These are phyloP conservation scores for Pantherophis vulpinus DNA, from an alignment of 2,797 vertebrate genomes.

Conservation along the genomic window DNA sequence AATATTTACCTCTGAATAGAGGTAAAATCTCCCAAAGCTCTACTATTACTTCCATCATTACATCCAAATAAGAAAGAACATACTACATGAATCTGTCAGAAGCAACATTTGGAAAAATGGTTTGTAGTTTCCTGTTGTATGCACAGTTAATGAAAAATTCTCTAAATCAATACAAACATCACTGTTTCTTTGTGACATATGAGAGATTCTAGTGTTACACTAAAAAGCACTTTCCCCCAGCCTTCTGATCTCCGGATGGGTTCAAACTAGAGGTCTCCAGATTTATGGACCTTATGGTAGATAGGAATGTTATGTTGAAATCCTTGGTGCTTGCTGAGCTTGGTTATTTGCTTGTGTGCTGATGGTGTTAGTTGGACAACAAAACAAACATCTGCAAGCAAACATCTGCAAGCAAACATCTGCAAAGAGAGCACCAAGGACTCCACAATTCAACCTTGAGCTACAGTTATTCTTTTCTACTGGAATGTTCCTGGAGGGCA, in stretches of 20 bases:
- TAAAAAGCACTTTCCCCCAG: not conserved
- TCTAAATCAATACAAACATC: not conserved
- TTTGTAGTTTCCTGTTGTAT: not conserved
- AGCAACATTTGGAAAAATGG: not conserved
- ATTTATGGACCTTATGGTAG: not conserved
- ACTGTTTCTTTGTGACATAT: not conserved
- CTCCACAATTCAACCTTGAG: no score
- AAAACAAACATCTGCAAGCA: not conserved
- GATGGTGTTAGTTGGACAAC: not conserved
- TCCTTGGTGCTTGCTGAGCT: not conserved
- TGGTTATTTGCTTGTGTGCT: not conserved
- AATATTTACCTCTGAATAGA: not conserved
- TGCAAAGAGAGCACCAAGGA: not conserved
- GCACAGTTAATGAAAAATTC: not conserved
- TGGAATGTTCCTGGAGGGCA: not conserved
- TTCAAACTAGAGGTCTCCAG: not conserved
- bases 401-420: not conserved
- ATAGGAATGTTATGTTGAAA: not conserved
- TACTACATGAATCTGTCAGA: not conserved
- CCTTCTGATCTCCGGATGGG: not conserved
- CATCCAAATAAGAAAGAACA: not conserved
- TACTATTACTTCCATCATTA: not conserved
- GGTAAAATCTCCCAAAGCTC: not conserved
- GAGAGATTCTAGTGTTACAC: no score
- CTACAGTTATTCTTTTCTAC: not conserved